Evolutionary conservation across 1,140 invertebrate species (phyloP).

Genomic region (Drosophila chauvacae): DNA sequence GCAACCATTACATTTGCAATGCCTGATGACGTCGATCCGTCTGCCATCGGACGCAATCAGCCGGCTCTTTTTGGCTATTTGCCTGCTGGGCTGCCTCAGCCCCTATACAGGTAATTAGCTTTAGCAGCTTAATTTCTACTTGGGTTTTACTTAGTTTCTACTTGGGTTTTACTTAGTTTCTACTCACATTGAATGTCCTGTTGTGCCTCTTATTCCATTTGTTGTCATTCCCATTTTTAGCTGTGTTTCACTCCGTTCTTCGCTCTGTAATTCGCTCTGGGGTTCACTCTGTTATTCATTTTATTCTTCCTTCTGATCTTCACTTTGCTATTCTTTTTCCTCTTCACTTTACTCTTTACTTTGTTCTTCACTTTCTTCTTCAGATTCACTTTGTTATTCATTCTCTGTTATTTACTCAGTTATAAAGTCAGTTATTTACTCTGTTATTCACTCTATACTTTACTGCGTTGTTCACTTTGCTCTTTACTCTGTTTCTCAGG

Average conservation of each 20-base stretch:
- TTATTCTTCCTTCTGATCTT: not conserved
- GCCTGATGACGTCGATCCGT: constrained; percentile 55
- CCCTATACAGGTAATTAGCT: constrained; percentile 72
- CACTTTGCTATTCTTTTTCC: too few species aligned
- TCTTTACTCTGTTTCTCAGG: too few species aligned
- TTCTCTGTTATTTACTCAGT: too few species aligned
- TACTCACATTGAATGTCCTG: not conserved
- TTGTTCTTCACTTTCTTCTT: too few species aligned
- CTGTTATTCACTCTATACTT: too few species aligned
- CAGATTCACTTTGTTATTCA: too few species aligned
- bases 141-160: too few species aligned
- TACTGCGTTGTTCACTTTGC: too few species aligned
- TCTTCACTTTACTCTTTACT: too few species aligned
- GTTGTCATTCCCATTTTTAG: not conserved
- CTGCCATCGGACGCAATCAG: constrained; percentile 53
- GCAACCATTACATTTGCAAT: constrained; percentile 32
- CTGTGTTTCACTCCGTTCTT: not conserved
- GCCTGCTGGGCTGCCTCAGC: constrained; percentile 69
- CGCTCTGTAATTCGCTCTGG: not conserved
- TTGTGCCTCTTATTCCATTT: not conserved
- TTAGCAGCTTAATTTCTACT: not conserved
- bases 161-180: not conserved
- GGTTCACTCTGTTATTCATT: not conserved
- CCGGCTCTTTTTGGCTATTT: constrained; percentile 64
- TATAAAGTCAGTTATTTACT: too few species aligned